Evolutionary conservation across 2,797 vertebrate species (phyloP).

Genomic region (Hydrophis major): DNA sequence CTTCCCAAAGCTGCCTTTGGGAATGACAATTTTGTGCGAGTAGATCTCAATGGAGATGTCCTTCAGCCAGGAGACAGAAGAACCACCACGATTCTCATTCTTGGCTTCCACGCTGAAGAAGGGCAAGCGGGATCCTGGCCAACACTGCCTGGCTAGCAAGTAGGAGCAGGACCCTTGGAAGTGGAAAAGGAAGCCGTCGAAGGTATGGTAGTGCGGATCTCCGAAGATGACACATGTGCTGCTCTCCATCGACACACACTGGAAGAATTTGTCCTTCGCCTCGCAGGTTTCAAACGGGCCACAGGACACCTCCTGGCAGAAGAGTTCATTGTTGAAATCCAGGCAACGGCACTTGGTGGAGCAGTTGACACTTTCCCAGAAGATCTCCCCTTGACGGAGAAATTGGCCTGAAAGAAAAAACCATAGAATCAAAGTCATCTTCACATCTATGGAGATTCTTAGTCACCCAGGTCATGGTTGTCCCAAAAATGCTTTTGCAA

Average conservation of each 20-base stretch:
- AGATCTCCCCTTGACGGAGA: slow-evolving; percentile 91
- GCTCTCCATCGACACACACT: slow-evolving; percentile 90
- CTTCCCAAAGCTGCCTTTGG: slow-evolving; percentile 85
- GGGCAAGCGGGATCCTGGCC: slow-evolving; percentile 84
- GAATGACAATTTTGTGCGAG: slow-evolving; percentile 86
- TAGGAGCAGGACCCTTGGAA: slow-evolving; percentile 99
- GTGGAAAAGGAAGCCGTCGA: slow-evolving; percentile 97
- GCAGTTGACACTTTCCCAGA: slow-evolving; percentile 92
- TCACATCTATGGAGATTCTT: not conserved
- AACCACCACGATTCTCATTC: slow-evolving; percentile 89
- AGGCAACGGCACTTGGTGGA: slow-evolving; percentile 93
- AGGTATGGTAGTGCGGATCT: slow-evolving; percentile 98
- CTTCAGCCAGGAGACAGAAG: slow-evolving; percentile 91
- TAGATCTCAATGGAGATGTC: slow-evolving; percentile 94
- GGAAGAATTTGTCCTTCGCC: slow-evolving; percentile 86
- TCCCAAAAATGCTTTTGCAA: not conserved
- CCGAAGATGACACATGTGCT: slow-evolving; percentile 98
- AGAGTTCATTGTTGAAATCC: slow-evolving; percentile 88
- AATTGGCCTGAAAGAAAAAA: slow-evolving; percentile 79
- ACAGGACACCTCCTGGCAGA: slow-evolving; percentile 86
- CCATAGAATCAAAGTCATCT: not conserved
- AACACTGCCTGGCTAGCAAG: slow-evolving; percentile 90
- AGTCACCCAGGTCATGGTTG: not conserved
- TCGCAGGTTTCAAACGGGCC: slow-evolving; percentile 92
- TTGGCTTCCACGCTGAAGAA: slow-evolving; percentile 97